Evolutionary conservation across 1,140 invertebrate species (phyloP).

Genomic region (Sitobion miscanthi): DNA sequence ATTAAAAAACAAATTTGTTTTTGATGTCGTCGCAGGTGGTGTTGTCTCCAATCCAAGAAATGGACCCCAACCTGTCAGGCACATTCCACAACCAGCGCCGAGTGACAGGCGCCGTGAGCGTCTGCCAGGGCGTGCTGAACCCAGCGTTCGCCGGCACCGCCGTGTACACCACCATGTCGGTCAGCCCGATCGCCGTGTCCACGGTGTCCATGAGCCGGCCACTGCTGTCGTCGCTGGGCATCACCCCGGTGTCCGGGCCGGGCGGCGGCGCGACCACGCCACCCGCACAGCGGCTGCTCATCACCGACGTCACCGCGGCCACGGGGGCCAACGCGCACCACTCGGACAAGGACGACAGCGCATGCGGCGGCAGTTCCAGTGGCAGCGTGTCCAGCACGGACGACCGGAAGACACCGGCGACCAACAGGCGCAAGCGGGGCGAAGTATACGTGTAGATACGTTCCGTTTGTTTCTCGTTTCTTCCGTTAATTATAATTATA

Average conservation of each 20-base stretch:
- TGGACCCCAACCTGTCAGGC: constrained; percentile 66
- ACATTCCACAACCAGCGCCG: constrained; percentile 42
- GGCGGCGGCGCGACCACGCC: constrained; percentile 39
- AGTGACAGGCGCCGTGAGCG: constrained; percentile 69
- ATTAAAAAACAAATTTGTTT: too few relatives aligned
- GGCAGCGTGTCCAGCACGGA: constrained; percentile 62
- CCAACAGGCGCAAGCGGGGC: constrained; percentile 64
- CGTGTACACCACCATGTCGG: constrained; percentile 65
- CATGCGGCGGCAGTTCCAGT: constrained; percentile 61
- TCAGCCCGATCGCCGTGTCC: constrained; percentile 62
- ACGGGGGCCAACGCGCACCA: constrained; percentile 59
- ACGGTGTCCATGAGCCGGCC: constrained; percentile 64
- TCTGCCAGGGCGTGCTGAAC: constrained; percentile 72
- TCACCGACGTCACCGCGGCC: constrained; percentile 26
- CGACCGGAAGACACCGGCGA: constrained; percentile 64
- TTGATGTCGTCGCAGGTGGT: constrained; percentile 68
- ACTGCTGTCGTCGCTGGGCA: constrained; percentile 63
- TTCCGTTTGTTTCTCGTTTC: not conserved
- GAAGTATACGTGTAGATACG: constrained; percentile 65
- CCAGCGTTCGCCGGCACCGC: constrained; percentile 73
- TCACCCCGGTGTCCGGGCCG: constrained; percentile 62
- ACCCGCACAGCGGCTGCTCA: not conserved
- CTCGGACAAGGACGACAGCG: constrained; percentile 63
- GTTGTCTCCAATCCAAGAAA: constrained; percentile 78
- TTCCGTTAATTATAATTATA: not conserved